Conservation (phyloP, 2,888 invertebrate species). For the Agriopis marginaria region DNA sequence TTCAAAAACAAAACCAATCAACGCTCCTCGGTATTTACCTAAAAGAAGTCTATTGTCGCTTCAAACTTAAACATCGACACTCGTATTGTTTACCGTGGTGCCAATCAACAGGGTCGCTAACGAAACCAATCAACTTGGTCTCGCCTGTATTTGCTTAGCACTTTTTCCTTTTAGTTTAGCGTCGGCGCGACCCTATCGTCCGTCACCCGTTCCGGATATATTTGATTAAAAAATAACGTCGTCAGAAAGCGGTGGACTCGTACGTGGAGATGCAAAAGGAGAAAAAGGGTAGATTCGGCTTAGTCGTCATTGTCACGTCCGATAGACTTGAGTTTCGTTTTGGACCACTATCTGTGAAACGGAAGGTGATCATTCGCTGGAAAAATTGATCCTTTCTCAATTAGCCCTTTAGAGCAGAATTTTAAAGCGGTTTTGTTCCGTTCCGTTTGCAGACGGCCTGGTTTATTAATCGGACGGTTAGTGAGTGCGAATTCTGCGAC, state of each 20-base stretch:
- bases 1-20: constrained; percentile 65
- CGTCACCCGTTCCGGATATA: constrained; percentile 86
- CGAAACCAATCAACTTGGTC: constrained; percentile 87
- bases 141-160: constrained; percentile 85
- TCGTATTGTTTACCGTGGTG: constrained; percentile 83
- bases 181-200: constrained; percentile 83
- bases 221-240: constrained; percentile 88
- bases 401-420: constrained; percentile 49
- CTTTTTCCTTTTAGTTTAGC: constrained; percentile 83
- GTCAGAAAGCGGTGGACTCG: constrained; percentile 79
- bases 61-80: constrained; percentile 80
- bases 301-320: constrained; percentile 83
- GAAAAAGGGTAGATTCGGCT: constrained; percentile 76
- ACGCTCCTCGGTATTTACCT: constrained; percentile 62
- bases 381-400: constrained; percentile 50
- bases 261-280: constrained; percentile 74
- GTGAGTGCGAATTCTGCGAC: constrained; percentile 64
- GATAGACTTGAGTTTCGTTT: constrained; percentile 64
- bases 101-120: constrained; percentile 85
- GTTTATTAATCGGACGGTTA: constrained; percentile 78
- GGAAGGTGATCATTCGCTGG: constrained; percentile 60
- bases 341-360: constrained; percentile 76
- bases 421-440: constrained; percentile 39
- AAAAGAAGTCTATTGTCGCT: constrained; percentile 81
- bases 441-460: constrained; percentile 65